Percentiles rank a stretch among this genome's conserved stretches.
Evolutionary conservation across 2,797 vertebrate species (phyloP).

Genomic region (Phaenicophaeus curvirostris): DNA sequence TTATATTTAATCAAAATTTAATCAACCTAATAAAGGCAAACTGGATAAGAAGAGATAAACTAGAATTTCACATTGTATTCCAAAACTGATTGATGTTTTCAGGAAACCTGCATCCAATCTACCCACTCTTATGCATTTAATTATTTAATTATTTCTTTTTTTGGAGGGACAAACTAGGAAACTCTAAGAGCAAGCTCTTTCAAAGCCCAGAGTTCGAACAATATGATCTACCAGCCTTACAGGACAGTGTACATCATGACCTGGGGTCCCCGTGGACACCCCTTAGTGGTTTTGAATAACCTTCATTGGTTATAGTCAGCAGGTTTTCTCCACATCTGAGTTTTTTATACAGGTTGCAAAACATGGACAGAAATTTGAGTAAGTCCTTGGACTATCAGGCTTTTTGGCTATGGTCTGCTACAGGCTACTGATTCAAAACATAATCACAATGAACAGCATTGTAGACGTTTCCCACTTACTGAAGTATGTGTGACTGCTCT

Average conservation of each 20-base stretch:
- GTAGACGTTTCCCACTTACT: neutral
- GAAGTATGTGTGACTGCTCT: neutral
- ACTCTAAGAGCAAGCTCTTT: neutral
- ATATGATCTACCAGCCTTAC: neutral
- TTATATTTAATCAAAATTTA: conserved; percentile 33
- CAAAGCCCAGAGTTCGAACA: neutral
- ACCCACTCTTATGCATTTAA: neutral
- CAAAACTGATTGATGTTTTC: neutral
- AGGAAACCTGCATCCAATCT: neutral
- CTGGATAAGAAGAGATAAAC: neutral
- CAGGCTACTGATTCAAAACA: neutral
- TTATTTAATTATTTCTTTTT: neutral
- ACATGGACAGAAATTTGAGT: neutral
- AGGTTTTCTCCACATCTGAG: neutral
- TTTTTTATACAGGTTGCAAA: neutral
- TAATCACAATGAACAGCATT: neutral
- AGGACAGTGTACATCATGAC: accelerated
- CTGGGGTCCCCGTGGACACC: accelerated
- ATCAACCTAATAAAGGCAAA: conserved; percentile 11
- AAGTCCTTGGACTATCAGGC: neutral
- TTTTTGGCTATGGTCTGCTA: neutral
- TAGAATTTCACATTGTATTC: neutral
- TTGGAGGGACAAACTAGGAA: neutral
- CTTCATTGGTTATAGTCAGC: too few relatives aligned
- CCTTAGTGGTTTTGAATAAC: neutral